Evolutionary conservation across 2,113 vertebrate species (phyloP).

Genomic region (Chlorocebus sabaeus): DNA sequence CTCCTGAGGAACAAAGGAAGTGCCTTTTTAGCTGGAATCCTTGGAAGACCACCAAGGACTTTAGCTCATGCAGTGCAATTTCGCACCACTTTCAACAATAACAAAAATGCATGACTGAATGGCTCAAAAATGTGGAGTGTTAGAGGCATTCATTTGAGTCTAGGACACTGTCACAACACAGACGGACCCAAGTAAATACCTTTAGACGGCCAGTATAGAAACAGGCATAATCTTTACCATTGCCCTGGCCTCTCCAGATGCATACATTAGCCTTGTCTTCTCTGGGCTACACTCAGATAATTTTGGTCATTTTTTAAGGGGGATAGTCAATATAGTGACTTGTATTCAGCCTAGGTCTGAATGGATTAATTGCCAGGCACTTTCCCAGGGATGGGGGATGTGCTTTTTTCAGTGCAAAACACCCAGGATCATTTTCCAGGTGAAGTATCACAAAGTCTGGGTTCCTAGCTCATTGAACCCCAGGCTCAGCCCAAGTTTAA

Average conservation of each 20-base stretch:
- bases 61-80: conserved; percentile 85
- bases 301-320: conserved; percentile 62
- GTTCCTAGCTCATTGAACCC: background rate
- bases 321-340: background rate
- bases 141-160: conserved; percentile 84
- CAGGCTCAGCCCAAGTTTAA: conserved; percentile 55
- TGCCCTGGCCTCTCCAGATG: conserved; percentile 71
- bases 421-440: conserved; percentile 62
- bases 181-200: conserved; percentile 86
- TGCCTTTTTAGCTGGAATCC: conserved; percentile 91
- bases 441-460: conserved; percentile 34
- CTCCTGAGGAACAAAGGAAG: conserved; percentile 94
- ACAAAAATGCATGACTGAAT: conserved; percentile 91
- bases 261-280: conserved; percentile 68
- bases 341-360: background rate
- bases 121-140: conserved; percentile 89
- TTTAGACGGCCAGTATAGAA: conserved; percentile 76
- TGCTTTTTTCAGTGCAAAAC: conserved; percentile 74
- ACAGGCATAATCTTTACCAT: conserved; percentile 79
- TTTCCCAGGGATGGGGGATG: conserved; percentile 35
- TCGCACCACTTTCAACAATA: conserved; percentile 89
- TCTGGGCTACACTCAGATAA: conserved; percentile 61
- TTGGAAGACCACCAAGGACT: conserved; percentile 95
- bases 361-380: background rate
- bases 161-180: conserved; percentile 89